phyloP scores from a whole-genome alignment of 2,888 invertebrate genomes.

The Aporophyla nigra region DNA sequence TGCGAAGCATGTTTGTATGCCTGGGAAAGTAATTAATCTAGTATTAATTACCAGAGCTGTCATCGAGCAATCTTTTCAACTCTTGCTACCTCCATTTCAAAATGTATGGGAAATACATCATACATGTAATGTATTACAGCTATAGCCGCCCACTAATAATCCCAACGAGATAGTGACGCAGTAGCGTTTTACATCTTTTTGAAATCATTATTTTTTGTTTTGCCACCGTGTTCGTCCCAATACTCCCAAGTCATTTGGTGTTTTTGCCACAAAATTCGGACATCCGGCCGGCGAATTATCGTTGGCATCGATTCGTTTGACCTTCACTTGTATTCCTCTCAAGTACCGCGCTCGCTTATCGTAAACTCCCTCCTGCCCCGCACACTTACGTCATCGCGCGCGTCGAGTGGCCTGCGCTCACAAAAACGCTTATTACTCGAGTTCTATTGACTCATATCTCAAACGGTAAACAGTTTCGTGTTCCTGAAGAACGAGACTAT shows the following conservation, averaged over 20 bases:
- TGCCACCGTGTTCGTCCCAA: constrained; percentile 26
- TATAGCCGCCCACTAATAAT: constrained; percentile 9
- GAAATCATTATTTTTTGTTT: constrained; percentile 18
- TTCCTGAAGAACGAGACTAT: too few species aligned
- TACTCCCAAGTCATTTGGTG: constrained; percentile 34
- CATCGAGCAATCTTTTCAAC: neutral
- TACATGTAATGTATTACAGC: constrained; percentile 5
- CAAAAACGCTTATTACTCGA: too few species aligned
- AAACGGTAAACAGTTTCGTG: too few species aligned
- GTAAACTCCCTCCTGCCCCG: too few species aligned
- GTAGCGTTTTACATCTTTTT: neutral
- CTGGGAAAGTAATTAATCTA: neutral
- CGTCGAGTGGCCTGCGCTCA: too few species aligned
- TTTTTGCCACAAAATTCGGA: constrained; percentile 64
- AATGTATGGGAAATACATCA: constrained; percentile 17
- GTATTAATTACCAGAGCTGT: neutral
- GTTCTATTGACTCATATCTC: too few species aligned
- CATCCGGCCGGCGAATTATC: constrained; percentile 58
- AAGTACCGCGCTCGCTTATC: too few species aligned
- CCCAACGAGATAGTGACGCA: constrained; percentile 7
- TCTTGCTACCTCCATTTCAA: constrained; percentile 7
- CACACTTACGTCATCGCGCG: too few species aligned
- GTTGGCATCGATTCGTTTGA: constrained; percentile 65
- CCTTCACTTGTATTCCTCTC: constrained; percentile 60
- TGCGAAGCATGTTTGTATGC: neutral